These are phyloP conservation scores for Helogale parvula DNA, from an alignment of 2,113 vertebrate genomes.

Conservation along the genomic window DNA sequence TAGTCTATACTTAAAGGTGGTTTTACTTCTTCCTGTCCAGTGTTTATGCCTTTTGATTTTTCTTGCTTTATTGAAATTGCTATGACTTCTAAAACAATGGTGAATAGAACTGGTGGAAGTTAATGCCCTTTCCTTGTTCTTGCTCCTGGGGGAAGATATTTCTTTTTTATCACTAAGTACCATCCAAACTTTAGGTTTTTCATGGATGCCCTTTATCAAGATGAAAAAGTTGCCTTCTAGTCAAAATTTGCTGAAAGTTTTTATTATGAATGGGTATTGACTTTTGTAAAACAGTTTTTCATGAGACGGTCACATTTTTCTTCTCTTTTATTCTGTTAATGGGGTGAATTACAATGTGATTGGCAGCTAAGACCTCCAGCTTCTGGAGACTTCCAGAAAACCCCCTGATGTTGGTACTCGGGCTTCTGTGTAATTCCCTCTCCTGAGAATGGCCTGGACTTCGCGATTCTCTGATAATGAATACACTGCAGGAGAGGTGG, in stretches of 20 bases:
- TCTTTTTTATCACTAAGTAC: not conserved
- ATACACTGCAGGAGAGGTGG: not conserved
- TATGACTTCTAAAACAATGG: not conserved
- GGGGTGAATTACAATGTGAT: not conserved
- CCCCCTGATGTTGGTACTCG: not conserved
- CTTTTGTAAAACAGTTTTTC: not conserved
- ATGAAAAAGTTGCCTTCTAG: not conserved
- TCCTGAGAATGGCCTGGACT: not conserved
- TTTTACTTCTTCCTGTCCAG: not conserved
- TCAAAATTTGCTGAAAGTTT: not conserved
- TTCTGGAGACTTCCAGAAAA: not conserved
- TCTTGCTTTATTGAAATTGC: not conserved
- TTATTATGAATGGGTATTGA: not conserved
- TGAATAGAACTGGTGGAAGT: not conserved
- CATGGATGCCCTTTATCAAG: not conserved
- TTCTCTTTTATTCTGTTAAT: not conserved
- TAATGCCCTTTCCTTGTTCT: not conserved
- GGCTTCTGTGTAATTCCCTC: not conserved
- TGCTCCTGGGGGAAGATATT: not conserved
- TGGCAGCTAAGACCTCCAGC: too few species aligned
- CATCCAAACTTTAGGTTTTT: not conserved
- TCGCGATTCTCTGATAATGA: not conserved
- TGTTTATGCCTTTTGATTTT: not conserved
- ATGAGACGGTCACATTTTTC: not conserved
- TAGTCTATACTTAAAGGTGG: not conserved